Evolutionary conservation across 2,113 vertebrate species (phyloP), one percentile per base, ranked within the genome.

Genomic region (Cricetomys ansorgei): DNA sequence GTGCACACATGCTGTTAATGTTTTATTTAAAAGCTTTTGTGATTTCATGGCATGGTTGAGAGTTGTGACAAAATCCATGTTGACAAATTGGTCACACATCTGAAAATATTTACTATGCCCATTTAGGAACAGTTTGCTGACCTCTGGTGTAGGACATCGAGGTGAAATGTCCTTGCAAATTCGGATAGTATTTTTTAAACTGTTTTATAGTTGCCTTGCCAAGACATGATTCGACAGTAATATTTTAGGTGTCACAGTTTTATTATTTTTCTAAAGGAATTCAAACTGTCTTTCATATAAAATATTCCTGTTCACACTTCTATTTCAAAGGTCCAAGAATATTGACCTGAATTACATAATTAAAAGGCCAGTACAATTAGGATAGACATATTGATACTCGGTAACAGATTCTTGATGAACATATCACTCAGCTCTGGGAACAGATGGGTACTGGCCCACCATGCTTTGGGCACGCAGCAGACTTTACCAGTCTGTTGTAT

Each of bases 241-340:
- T 43, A 89, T 76, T 93, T 94, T 94, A 59, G 73, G 59, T 89
- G 12, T 94, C 48, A 88, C 19, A 73, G 59, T 16, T 92, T 90
- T 40, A 65, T 79, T n/a, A 5, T 90, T 50, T 92, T 79, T 67
- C 31, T 77, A 94, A 55, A 88, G 53, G 40, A 79, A 77, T 94
- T 77, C n/a, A 87, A 87, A 77, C 76, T 59, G 43, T 10, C 80
- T 96, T 96, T 77, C 48, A 92, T n/a, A 77, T 48, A 94, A 95
- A 84, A 87, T 87, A 59, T 23, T 8, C 3, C 48, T 19, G 72
- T 92, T 87, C 43, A 88, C 64, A 43, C 16, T 65, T 89, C 67
- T 88, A 19, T 79, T 91, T 94, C 65, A 84, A 85, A 91, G 37
- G 3, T 80, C 91, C 3, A 50, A 84, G 88, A 73, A 87, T 65